phyloP scores from a whole-genome alignment of 1,140 invertebrate genomes.

The Aphaenogaster floridana region DNA sequence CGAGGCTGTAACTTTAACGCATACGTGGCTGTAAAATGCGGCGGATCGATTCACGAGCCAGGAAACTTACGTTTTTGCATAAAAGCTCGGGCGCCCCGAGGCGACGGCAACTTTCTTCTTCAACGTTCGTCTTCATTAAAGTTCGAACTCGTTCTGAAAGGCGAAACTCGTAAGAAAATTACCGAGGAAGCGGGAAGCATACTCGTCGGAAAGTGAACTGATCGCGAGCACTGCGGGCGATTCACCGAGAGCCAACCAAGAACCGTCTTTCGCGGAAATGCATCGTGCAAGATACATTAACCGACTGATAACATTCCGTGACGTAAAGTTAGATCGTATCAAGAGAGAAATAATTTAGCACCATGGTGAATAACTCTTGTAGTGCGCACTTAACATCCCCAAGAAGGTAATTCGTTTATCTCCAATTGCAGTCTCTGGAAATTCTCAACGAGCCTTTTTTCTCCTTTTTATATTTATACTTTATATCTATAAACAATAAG shows the following conservation, averaged over 20 bases:
- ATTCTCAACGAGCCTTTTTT: background rate
- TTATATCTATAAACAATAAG: background rate
- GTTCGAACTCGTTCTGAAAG: constrained; percentile 37
- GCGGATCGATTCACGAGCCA: constrained; percentile 27
- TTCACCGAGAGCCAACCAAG: constrained; percentile 19
- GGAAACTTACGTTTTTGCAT: constrained; percentile 43
- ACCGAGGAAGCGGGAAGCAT: constrained; percentile 12
- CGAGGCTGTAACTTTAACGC: background rate
- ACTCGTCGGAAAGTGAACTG: constrained; percentile 36
- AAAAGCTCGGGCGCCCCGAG: constrained; percentile 32
- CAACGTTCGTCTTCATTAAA: constrained; percentile 59
- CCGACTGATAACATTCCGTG: constrained; percentile 18
- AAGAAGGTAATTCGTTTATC: background rate
- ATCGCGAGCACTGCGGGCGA: constrained; percentile 22
- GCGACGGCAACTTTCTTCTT: constrained; percentile 47
- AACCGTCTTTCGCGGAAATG: constrained; percentile 17
- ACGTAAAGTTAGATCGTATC: background rate
- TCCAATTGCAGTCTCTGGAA: background rate
- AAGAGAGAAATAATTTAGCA: constrained; percentile 22
- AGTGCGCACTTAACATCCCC: background rate
- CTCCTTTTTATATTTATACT: background rate
- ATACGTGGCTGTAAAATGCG: constrained; percentile 11
- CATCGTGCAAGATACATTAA: constrained; percentile 35
- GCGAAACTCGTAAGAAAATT: constrained; percentile 44
- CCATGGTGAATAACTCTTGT: background rate